Base-by-base conservation (phyloP, 2,113 vertebrate species). In the Sinosuthora webbiana region DNA sequence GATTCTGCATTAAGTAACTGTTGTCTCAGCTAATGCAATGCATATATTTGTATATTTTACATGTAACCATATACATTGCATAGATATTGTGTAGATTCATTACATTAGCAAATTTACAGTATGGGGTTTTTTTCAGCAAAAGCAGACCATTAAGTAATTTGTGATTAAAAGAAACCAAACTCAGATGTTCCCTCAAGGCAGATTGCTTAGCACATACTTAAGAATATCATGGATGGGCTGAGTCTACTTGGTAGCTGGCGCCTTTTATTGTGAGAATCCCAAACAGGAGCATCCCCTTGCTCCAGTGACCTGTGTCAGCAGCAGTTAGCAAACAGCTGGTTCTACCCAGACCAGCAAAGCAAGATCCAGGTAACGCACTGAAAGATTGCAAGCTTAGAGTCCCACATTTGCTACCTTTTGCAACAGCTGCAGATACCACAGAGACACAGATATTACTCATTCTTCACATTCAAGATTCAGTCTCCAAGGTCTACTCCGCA, bases 271-370 rank as follows among this genome's bases (percentile, higher is more conserved):
- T 28, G 11, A 78, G 15, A 82, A 57, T 70, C 47, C 42, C 28
- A 10, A 67, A 30, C 2, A 13, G 0, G 1, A 71, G 18, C 0
- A 1, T 59, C 3, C 12, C 27, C 11, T 18, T 45, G 14, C 50
- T 64, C 18, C 60, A 39, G 35, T 45, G 68, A 62, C 50, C 31
- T 7, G 1, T 33, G 19, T 11, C 31, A 87, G 64, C 49, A 60
- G 53, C 49, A 56, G 11, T 15, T 6, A 35, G 67, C 45, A 60
- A 80, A 27, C 28, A 52, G 16, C 2, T 71, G n/a, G 7, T 39
- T 77, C 37, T 74, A 41, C 24, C 68, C 22, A 74, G 18, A 53
- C 16, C 68, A 89, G n/a, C 64, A 65, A 62, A 95, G 59, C 22
- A 69, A 65, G 21, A 33, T 7, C n/a, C 31, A 65, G 13, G 37